phyloP scores from a whole-genome alignment of 1,140 invertebrate genomes.

The Drosophila asahinai region DNA sequence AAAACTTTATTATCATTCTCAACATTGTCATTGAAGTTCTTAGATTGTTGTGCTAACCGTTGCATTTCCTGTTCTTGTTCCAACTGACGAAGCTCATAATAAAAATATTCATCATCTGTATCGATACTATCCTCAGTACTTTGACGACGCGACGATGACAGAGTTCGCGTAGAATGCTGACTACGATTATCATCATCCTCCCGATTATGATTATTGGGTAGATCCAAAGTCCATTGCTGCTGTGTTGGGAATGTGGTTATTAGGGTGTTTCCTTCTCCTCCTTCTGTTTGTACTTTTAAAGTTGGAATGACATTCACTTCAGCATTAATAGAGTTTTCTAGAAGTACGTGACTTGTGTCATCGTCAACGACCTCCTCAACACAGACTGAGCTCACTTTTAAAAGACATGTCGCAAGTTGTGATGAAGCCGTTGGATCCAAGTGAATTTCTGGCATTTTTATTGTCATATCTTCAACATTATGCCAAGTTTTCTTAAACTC shows the following conservation, averaged over 20 bases:
- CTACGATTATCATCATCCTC: constrained; percentile 94
- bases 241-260: neutral
- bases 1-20: constrained; percentile 86
- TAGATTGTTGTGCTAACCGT: constrained; percentile 85
- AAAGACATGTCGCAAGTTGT: constrained; percentile 8
- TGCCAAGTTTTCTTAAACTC: neutral
- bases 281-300: constrained; percentile 4
- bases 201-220: constrained; percentile 87
- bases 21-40: neutral
- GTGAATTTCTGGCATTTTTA: constrained; percentile 37
- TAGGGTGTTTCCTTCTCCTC: neutral
- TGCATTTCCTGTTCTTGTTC: constrained; percentile 94
- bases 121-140: constrained; percentile 97
- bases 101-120: constrained; percentile 97
- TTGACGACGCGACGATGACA: constrained; percentile 94
- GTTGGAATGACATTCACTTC: constrained; percentile 7
- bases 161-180: constrained; percentile 94
- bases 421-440: constrained; percentile 14
- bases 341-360: neutral
- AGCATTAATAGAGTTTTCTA: neutral
- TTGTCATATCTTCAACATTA: constrained; percentile 1
- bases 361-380: constrained; percentile 10
- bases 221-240: constrained; percentile 90
- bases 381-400: constrained; percentile 40
- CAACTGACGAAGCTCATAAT: constrained; percentile 94